phyloP scores from a whole-genome alignment of 1,140 invertebrate species.

The Matsumurasca onukii region DNA sequence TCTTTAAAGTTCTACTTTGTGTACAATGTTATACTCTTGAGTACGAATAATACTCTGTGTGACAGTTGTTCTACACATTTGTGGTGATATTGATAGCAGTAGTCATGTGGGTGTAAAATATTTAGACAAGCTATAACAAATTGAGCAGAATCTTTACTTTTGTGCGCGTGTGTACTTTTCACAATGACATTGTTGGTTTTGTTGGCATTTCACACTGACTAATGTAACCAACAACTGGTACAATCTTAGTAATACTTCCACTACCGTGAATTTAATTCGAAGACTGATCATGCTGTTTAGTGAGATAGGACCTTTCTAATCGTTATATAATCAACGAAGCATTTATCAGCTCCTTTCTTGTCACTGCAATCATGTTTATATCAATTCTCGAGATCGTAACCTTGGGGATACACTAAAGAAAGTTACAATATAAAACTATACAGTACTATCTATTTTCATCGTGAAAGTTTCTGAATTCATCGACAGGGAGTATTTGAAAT shows the following conservation, averaged over 20 bases:
- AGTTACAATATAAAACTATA: constrained; percentile 23
- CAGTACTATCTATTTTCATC: constrained; percentile 16
- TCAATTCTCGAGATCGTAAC: constrained; percentile 55
- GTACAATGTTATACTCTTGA: no score
- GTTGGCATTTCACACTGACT: constrained; percentile 70
- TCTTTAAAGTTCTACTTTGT: no score
- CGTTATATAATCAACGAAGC: constrained; percentile 91
- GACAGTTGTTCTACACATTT: no score
- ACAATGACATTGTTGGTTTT: constrained; percentile 60
- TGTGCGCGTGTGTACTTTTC: constrained; percentile 62
- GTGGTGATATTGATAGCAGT: constrained; percentile 52
- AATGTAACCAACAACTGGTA: constrained; percentile 67
- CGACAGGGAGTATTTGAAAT: constrained; percentile 46
- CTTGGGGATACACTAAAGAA: constrained; percentile 38
- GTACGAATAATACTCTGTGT: no score
- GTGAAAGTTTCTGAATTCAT: constrained; percentile 32
- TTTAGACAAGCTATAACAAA: constrained; percentile 53
- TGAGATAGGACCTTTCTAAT: constrained; percentile 72
- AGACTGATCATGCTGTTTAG: constrained; percentile 62
- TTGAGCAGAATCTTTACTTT: constrained; percentile 62
- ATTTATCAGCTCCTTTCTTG: constrained; percentile 66
- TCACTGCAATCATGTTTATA: constrained; percentile 58
- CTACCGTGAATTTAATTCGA: constrained; percentile 51
- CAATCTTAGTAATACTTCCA: constrained; percentile 49
- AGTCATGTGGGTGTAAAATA: constrained; percentile 47